Base-by-base conservation (phyloP, 1,140 invertebrate species). In the Ganaspis sp. region DNA sequence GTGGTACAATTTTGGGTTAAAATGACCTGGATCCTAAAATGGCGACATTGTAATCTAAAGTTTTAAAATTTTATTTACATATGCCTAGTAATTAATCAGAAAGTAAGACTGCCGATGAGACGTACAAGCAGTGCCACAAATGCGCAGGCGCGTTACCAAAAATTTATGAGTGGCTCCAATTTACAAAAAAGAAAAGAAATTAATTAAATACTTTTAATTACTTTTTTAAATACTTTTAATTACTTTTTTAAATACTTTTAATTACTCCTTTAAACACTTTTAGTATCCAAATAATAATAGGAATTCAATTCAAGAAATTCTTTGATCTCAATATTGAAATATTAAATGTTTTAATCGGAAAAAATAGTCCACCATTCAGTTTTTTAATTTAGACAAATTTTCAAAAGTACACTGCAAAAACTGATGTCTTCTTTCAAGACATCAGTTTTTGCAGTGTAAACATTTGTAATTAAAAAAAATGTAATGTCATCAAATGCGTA, bases 81-180 rank as follows among this genome's bases (percentile, higher is more conserved):
- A 64, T 64, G 58, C 58, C 23, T 64, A 64, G 23, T 64, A 26
- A 64, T 64, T 64, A 64, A 64, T 64, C 54, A 70, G 74, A 37
- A 54, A 70, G 42, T 45, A 75, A 73, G 58, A 79, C 71, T 73
- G 45, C 72, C 78, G 49, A 58, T 9, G 71, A 72, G 15, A 11
- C 12, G 49, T 76, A 74, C 71, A 79, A 79, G 77, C 72, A 75
- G 37, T 76, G 42, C 64, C 45, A 72, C 73, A 71, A 78, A 1
- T 70, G 23, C 58, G 23, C 23, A 64, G 58, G 23, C 58, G 58
- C 58, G 23, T 64, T 64, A 21, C 58, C 58, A 64, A 64, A 64
- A 64, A 64, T 64, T n/a, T 64, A 64, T 29, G 23, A 15, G 11
- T 64, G 5, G 58, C 26, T 64, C 58, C 58, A 64, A 64, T 64